Percentiles rank a stretch among this genome's conserved stretches.
phyloP scores from a whole-genome alignment of 1,140 invertebrate genomes.

The Ceratina australensis region DNA sequence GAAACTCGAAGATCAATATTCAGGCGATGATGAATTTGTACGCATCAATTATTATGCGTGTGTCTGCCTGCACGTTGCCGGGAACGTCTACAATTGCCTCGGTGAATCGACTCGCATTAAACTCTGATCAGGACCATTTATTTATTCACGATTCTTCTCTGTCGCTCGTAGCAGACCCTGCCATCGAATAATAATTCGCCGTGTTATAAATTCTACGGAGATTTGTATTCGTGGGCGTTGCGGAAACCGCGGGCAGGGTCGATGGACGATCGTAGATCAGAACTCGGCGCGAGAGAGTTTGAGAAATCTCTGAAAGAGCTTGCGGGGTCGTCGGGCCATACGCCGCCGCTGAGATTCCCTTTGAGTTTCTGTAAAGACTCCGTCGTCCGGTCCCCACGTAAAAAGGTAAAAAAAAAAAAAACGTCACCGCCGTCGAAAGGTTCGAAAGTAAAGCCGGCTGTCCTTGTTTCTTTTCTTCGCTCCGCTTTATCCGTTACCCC shows the following conservation, averaged over 20 bases:
- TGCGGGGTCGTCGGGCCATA: background rate
- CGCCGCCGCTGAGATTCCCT: conserved; percentile 34
- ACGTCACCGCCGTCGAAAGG: conserved; percentile 11
- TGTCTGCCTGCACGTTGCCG: too few species aligned
- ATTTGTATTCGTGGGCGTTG: background rate
- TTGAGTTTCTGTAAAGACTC: conserved; percentile 27
- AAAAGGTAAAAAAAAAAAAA: conserved; percentile 33
- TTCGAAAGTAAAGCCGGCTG: conserved; percentile 29
- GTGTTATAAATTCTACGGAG: conserved; percentile 8
- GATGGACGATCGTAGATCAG: conserved; percentile 49
- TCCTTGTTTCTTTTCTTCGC: background rate
- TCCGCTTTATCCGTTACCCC: background rate
- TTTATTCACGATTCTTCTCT: background rate
- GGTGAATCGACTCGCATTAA: too few species aligned
- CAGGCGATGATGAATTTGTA: background rate
- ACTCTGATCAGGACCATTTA: too few species aligned
- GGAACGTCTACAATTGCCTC: too few species aligned
- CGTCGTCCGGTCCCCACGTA: background rate
- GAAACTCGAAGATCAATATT: background rate
- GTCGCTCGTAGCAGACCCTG: background rate
- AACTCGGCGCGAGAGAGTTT: conserved; percentile 22
- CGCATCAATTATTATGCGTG: background rate
- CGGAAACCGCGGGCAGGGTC: background rate
- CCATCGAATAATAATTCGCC: background rate
- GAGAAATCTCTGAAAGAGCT: conserved; percentile 43